Base-by-base conservation (phyloP, 2,113 vertebrate genomes). In the Clinocottus analis region DNA sequence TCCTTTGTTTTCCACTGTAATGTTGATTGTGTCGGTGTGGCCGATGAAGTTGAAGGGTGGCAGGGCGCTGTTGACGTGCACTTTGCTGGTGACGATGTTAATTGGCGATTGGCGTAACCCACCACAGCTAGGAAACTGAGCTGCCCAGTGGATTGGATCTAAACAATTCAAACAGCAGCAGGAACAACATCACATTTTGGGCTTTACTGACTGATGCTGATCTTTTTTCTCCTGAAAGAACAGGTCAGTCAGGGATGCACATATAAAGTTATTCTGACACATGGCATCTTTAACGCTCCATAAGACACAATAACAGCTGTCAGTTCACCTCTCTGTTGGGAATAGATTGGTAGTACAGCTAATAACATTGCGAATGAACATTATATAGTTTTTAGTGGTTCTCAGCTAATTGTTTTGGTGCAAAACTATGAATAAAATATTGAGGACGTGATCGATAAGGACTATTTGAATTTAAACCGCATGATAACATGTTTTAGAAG, bases 101-200 rank as follows among this genome's bases (percentile, higher is more conserved):
- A 98, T 93, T 0, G 97, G 97, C 1, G 97, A 98, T 80, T 99
- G 97, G 0, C 12, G 89, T 1, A 21, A n/a, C 13, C 89, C 91
- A 1, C 84, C 91, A 88, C 96, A 97, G 0, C 4, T 51, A 0
- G 0, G 0, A 9, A 85, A 75, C 4, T 33, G 0, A 5, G 0
- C 2, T 0, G 74, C 2, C 97, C 97, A 99, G 0, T 21, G 1
- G 0, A 5, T 43, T 0, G 97, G 97, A 10, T 67, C 97, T 99
- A 14, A 37, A 69, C 1, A 10, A 79, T 58, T 72, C 19, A 68
- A 84, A 74, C 45, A 77, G 8, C 41, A 76, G 35, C 43, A 69
- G 5, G 17, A 59, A 27, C 41, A 27, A 5, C 19, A 49, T 11
- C 43, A 55, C 7, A 49, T 49, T 75, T 51, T 12, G 39, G 14